phyloP scores from a whole-genome alignment of 2,888 invertebrate species.

The Pollenia amentaria region DNA sequence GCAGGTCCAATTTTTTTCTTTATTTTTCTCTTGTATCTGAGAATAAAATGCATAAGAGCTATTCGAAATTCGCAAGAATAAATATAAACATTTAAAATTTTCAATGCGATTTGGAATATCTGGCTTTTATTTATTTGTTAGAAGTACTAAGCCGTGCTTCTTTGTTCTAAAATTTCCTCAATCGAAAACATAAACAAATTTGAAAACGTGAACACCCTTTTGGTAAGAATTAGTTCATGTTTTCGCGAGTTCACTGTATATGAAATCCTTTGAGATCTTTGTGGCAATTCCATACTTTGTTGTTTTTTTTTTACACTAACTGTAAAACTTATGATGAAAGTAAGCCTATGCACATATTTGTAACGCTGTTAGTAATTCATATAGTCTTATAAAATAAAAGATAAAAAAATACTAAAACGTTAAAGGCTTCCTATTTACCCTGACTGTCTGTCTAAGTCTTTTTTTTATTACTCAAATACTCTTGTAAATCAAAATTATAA shows the following conservation, averaged over 20 bases:
- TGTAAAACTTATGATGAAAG: conserved; percentile 2
- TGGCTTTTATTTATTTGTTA: no score
- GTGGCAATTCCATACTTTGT: neutral
- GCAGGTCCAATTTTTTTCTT: no score
- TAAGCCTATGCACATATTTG: neutral
- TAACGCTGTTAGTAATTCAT: conserved; percentile 6
- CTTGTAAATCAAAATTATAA: neutral
- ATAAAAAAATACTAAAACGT: conserved; percentile 22
- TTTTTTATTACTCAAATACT: conserved; percentile 16
- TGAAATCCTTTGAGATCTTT: no score
- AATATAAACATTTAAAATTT: no score
- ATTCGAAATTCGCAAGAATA: no score
- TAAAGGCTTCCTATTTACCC: conserved; percentile 18
- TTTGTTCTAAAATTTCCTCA: no score
- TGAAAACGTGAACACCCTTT: neutral
- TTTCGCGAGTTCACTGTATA: no score
- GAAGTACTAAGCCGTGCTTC: no score
- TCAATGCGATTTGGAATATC: no score
- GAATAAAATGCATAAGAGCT: no score
- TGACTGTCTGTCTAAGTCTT: conserved; percentile 27
- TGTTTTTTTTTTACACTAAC: neutral
- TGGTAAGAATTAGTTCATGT: neutral
- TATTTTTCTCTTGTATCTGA: no score
- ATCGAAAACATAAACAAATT: no score
- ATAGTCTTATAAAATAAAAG: neutral